Conservation (phyloP, 2,797 vertebrate genomes). For the Tenualosa thibaudeaui region DNA sequence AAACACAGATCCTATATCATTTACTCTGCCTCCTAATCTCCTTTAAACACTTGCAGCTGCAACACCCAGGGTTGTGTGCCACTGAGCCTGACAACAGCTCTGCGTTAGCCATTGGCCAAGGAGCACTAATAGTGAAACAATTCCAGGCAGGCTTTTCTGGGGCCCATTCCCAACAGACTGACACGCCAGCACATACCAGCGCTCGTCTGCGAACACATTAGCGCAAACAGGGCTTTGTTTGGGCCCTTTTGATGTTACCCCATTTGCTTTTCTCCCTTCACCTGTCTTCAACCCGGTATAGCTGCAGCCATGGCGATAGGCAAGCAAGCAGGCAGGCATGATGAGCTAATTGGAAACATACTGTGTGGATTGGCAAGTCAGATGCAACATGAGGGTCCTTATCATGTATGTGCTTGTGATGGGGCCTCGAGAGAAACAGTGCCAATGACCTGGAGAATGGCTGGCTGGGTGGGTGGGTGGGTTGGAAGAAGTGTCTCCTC, state of each 20-base stretch:
- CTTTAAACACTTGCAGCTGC: slow-evolving; percentile 20
- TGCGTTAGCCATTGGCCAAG: background rate
- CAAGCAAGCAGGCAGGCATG: slow-evolving; percentile 15
- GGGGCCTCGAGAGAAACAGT: no score
- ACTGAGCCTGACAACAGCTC: background rate
- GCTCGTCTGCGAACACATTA: background rate
- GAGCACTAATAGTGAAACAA: background rate
- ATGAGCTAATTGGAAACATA: slow-evolving; percentile 48
- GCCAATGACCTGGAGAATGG: no score
- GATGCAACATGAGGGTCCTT: background rate
- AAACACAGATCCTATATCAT: background rate
- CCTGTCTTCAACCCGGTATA: background rate
- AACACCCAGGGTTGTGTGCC: slow-evolving; percentile 32
- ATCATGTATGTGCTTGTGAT: background rate
- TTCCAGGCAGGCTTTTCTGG: background rate
- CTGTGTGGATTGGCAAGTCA: background rate
- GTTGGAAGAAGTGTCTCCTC: background rate
- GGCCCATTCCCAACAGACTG: background rate
- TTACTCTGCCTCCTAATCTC: background rate
- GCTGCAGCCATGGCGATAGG: background rate
- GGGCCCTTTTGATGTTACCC: background rate
- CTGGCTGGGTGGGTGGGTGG: no score
- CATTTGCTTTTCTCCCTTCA: background rate
- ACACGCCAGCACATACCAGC: background rate
- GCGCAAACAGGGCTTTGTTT: background rate